These are phyloP conservation scores for Macrotrachela quadricornifera DNA, from an alignment of 1,140 invertebrate species.

Conservation along the genomic window DNA sequence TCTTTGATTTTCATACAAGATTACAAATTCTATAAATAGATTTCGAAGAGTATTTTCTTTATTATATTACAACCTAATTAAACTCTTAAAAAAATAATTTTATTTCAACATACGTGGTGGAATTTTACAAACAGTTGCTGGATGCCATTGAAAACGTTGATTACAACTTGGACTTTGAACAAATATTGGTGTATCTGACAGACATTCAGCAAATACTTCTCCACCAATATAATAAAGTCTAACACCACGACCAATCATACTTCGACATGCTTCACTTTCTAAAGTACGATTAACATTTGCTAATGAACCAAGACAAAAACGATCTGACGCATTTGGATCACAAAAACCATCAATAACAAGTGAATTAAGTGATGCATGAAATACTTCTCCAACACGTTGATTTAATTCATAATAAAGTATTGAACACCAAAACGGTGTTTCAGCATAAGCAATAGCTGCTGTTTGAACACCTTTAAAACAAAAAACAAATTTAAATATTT, in stretches of 20 bases:
- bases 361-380: conserved; percentile 1
- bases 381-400: conserved; percentile 41
- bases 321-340: conserved; percentile 74
- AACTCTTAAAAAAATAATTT: background rate
- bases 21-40: too few species aligned
- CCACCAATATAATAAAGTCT: conserved; percentile 90
- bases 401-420: conserved; percentile 96
- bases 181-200: conserved; percentile 82
- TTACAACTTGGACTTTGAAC: conserved; percentile 8
- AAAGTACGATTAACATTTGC: conserved; percentile 90
- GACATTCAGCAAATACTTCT: conserved; percentile 93
- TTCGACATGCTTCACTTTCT: conserved; percentile 73
- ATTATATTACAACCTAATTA: background rate
- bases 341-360: conserved; percentile 12
- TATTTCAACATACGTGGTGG: conserved; percentile 48
- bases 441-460: background rate
- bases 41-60: too few species aligned
- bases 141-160: conserved; percentile 76
- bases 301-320: conserved; percentile 77
- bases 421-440: conserved; percentile 56
- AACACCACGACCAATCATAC: conserved; percentile 78
- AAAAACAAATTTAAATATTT: too few species aligned
- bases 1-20: too few species aligned
- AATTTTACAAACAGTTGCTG: conserved; percentile 88
- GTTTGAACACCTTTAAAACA: too few species aligned